Evolutionary conservation across 2,113 vertebrate genomes (phyloP), one percentile per base, ranked within the genome.

Genomic region (Circaetus gallicus): DNA sequence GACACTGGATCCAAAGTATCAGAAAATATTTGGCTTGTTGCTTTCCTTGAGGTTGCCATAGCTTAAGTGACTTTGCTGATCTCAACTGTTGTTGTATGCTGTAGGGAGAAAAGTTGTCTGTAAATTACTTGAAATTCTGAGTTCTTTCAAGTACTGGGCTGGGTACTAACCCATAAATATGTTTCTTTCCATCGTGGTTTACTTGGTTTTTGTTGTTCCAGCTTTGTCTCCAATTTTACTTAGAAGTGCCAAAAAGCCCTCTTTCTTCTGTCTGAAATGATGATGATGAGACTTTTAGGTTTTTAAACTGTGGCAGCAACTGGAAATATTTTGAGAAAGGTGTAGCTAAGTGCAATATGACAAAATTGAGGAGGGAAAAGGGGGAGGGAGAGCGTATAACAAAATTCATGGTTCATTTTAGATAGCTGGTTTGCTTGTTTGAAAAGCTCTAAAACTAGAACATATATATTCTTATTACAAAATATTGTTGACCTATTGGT

Each of bases 181-280:
- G 5, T 69, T 91, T 55, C 34, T 74, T 70, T 85, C 81, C 82
- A 71, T 87, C 45, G 13, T 8, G 52, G 17, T 88, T 89, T 84
- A 16, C 34, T 91, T 80, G 50, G 65, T 82, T 89, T 88, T 53
- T 55, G 20, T 82, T 90, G 81, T 87, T 94, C 65, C 45, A 52
- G 2, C 66, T 94, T 85, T 43, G 73, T 89, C 50, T 95, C 91
- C 17, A 9, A 0, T 90, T 91, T 93, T 95, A 79, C 59, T 82
- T 94, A 73, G 34, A 96, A 95, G 81, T 96, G 93, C 91, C 91
- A 94, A 49, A 85, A 84, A 82, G 24, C 11, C 24, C 18, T 70
- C 58, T 91, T 95, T 96, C 45, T 96, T 82, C 86, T 87, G 67
- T 90, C 94, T 91, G 74, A 55, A 85, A 43, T 36, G 47, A 72